Evolutionary conservation across 2,113 vertebrate species (phyloP).

Genomic region (Polyodon spathula): DNA sequence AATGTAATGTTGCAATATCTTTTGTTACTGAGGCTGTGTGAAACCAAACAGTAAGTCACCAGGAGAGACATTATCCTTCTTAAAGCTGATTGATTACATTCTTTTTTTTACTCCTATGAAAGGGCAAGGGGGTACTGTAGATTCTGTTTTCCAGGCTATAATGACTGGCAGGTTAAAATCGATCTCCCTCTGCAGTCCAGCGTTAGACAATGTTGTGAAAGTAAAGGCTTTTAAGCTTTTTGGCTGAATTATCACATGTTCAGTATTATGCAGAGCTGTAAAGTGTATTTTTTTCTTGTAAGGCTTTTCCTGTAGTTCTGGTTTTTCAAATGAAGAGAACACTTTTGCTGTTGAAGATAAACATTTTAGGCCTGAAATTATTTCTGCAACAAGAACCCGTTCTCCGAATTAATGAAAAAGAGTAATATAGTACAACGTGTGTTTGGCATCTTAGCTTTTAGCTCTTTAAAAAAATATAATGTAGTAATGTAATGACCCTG

Average conservation of each 20-base stretch:
- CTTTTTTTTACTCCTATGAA: slow-evolving; percentile 30
- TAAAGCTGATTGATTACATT: slow-evolving; percentile 29
- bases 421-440: no score
- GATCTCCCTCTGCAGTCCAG: not conserved
- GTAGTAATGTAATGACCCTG: slow-evolving; percentile 17
- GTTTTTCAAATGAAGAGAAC: no score
- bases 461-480: no score
- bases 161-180: not conserved
- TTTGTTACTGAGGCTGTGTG: slow-evolving; percentile 31
- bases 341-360: no score
- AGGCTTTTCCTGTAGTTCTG: not conserved
- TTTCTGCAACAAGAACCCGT: no score
- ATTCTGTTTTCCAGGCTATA: not conserved
- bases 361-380: no score
- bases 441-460: no score
- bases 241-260: no score
- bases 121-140: slow-evolving; percentile 3
- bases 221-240: not conserved
- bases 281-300: not conserved
- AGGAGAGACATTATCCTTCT: slow-evolving; percentile 35
- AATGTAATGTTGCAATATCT: slow-evolving; percentile 25
- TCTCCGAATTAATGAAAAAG: not conserved
- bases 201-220: not conserved
- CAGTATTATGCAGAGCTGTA: no score
- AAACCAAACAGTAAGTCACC: slow-evolving; percentile 22